phyloP scores from a whole-genome alignment of 1,140 invertebrate species.

The Leptinotarsa defecta region DNA sequence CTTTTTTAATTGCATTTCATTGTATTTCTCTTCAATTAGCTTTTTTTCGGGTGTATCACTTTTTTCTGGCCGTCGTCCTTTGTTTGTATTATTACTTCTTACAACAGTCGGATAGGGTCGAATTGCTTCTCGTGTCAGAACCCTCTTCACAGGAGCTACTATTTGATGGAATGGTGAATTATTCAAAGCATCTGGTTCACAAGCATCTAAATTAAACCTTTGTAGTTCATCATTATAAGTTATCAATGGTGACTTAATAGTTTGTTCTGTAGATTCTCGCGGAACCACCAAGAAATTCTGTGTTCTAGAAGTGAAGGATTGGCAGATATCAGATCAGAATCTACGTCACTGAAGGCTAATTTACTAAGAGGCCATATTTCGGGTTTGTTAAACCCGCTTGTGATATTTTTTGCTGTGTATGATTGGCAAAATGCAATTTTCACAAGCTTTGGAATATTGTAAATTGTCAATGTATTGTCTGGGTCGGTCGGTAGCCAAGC shows the following conservation, averaged over 20 bases:
- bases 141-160: constrained; percentile 10
- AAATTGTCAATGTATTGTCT: not conserved
- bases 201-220: constrained; percentile 14
- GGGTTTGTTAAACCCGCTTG: constrained; percentile 12
- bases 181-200: constrained; percentile 22
- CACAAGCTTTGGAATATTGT: not conserved
- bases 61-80: constrained; percentile 7
- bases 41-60: constrained; percentile 18
- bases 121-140: constrained; percentile 11
- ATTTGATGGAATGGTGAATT: constrained; percentile 13
- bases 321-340: constrained; percentile 15
- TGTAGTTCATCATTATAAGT: constrained; percentile 14
- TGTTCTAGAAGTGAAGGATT: constrained; percentile 11
- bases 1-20: constrained; percentile 3
- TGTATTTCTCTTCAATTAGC: constrained; percentile 3
- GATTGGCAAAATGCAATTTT: not conserved
- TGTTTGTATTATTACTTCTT: constrained; percentile 16
- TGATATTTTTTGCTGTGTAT: not conserved
- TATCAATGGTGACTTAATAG: constrained; percentile 13
- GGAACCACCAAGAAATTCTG: constrained; percentile 19
- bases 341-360: constrained; percentile 19
- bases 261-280: constrained; percentile 19
- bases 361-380: constrained; percentile 20
- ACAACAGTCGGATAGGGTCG: constrained; percentile 16
- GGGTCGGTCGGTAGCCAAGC: too few species aligned